A percentile compares a stretch with the other conserved stretches of the same genome.
Evolutionary conservation across 2,888 invertebrate species (phyloP).

Genomic region (Marasmarcha lunaedactyla): DNA sequence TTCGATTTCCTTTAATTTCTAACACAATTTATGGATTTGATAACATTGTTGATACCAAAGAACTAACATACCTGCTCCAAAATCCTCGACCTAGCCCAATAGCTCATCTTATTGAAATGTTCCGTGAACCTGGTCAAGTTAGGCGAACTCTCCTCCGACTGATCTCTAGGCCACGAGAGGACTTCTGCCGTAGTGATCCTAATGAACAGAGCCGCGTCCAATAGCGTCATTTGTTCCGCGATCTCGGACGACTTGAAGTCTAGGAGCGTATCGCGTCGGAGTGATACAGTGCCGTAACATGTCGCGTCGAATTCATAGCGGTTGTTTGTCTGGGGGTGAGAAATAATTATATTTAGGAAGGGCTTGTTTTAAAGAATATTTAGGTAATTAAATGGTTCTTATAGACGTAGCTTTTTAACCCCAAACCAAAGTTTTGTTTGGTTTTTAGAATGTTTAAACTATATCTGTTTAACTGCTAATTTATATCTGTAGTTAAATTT

Average conservation of each 20-base stretch:
- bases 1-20: no score
- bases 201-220: constrained; percentile 95
- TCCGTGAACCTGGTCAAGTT: constrained; percentile 97
- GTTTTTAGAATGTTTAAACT: no score
- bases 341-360: neutral
- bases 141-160: constrained; percentile 96
- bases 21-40: no score
- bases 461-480: no score
- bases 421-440: no score
- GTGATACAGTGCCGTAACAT: constrained; percentile 49
- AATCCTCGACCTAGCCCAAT: constrained; percentile 96
- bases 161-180: constrained; percentile 96
- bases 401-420: no score
- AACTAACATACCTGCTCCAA: constrained; percentile 77
- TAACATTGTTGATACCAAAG: no score
- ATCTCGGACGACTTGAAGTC: constrained; percentile 96
- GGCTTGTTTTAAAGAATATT: no score
- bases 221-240: constrained; percentile 97
- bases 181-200: constrained; percentile 98
- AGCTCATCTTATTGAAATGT: constrained; percentile 99
- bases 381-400: no score
- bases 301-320: constrained; percentile 55
- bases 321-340: constrained; percentile 35
- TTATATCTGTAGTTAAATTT: no score
- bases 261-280: constrained; percentile 74